Conservation (phyloP, 2,797 vertebrate species). For the Sebastiscus albofasciatus region DNA sequence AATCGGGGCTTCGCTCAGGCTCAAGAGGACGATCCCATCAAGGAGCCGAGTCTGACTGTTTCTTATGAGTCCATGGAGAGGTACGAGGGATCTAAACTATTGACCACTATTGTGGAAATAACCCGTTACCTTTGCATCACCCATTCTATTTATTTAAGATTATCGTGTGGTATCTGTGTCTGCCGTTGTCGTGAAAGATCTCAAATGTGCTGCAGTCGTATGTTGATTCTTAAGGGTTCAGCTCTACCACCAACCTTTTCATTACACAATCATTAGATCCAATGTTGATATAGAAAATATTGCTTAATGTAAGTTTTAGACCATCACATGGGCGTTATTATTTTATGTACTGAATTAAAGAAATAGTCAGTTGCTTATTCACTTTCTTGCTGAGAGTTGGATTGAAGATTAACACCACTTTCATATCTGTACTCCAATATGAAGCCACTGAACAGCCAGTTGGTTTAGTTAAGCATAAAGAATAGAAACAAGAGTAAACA, state of each 20-base stretch:
- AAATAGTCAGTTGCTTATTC: neutral
- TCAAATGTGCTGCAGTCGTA: neutral
- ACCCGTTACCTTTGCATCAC: neutral
- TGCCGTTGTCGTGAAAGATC: neutral
- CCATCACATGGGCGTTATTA: neutral
- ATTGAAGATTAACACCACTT: neutral
- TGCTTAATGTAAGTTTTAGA: neutral
- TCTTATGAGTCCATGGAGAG: constrained; percentile 86
- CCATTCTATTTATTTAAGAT: neutral
- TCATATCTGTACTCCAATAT: neutral
- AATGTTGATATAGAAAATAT: neutral
- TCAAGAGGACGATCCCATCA: constrained; percentile 81
- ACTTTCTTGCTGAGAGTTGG: too few species aligned
- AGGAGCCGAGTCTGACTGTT: constrained; percentile 72
- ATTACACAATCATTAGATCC: neutral
- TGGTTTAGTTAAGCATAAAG: neutral
- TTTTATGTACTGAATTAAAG: neutral
- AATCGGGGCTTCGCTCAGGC: constrained; percentile 88
- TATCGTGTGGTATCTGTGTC: neutral
- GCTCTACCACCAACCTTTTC: neutral
- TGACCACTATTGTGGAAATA: neutral
- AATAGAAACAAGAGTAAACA: neutral
- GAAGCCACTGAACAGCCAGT: neutral
- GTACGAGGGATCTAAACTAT: constrained; percentile 37
- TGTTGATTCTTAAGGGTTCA: neutral